Evolutionary conservation across 2,797 vertebrate species (phyloP).

Genomic region (Anas acuta): DNA sequence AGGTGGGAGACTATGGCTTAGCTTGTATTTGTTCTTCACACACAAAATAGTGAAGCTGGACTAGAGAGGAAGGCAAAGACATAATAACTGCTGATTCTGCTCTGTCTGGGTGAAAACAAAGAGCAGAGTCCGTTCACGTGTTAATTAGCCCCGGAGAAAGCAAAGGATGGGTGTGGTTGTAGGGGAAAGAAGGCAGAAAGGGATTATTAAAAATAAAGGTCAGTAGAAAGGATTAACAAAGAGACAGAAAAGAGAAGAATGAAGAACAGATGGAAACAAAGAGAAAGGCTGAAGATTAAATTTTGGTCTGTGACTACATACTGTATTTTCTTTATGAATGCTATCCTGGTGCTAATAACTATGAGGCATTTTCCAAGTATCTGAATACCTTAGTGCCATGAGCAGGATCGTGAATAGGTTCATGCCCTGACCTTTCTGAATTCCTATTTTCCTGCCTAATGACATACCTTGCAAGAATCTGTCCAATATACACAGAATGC

Average conservation of each 20-base stretch:
- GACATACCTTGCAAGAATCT: background rate
- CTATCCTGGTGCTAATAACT: background rate
- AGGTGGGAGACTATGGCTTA: background rate
- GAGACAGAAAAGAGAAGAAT: background rate
- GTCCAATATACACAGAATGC: background rate
- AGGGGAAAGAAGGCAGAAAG: background rate
- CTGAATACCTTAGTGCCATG: background rate
- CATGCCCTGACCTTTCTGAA: slow-evolving; percentile 12
- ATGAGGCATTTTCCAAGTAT: background rate
- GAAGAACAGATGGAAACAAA: background rate
- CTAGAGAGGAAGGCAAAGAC: background rate
- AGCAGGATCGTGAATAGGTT: background rate
- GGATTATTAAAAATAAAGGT: background rate
- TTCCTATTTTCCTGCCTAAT: slow-evolving; percentile 27
- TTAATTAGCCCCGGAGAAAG: slow-evolving; percentile 4
- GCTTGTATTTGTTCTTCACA: background rate
- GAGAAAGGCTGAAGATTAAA: background rate
- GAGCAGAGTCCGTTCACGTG: background rate
- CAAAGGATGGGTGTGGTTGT: background rate
- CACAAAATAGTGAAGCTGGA: fast-evolving
- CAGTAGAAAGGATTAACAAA: background rate
- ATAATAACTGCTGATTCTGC: background rate
- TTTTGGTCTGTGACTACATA: background rate
- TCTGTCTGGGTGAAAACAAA: slow-evolving; percentile 9
- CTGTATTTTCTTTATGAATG: background rate